Conservation (phyloP, 2,797 vertebrate species). For the Helarctos malayanus region DNA sequence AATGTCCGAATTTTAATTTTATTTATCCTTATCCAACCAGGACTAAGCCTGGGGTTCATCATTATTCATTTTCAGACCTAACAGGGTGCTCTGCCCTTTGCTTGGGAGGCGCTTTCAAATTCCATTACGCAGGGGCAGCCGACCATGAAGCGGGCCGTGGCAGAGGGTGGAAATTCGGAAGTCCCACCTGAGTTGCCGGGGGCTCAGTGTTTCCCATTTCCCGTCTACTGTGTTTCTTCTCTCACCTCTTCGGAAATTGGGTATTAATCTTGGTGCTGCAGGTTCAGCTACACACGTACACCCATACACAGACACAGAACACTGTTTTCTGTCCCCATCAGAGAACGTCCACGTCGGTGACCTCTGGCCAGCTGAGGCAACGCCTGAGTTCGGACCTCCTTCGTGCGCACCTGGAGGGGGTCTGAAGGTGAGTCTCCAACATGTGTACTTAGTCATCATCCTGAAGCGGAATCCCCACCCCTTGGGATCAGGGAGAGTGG, state of each 20-base stretch:
- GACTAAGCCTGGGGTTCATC: constrained; percentile 61
- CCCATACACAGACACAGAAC: fast-evolving
- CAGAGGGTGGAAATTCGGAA: fast-evolving
- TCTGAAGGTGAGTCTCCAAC: fast-evolving
- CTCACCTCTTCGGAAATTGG: not conserved
- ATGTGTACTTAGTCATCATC: too few species aligned
- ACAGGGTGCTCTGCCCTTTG: constrained; percentile 49
- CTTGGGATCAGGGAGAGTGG: fast-evolving
- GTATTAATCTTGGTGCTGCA: not conserved
- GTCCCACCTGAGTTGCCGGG: not conserved
- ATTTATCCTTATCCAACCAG: constrained; percentile 77
- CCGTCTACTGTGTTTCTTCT: fast-evolving
- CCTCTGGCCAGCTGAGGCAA: not conserved
- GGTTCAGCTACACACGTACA: fast-evolving
- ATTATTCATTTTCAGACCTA: constrained; percentile 61
- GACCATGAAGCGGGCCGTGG: fast-evolving
- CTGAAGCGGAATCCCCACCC: not conserved
- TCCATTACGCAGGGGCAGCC: not conserved
- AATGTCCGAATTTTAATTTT: constrained; percentile 82
- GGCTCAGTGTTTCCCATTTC: fast-evolving
- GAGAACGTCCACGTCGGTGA: fast-evolving
- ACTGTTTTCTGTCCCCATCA: not conserved
- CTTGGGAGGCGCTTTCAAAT: not conserved
- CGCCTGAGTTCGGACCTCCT: not conserved
- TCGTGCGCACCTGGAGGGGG: fast-evolving